phyloP scores from a whole-genome alignment of 1,140 invertebrate genomes.

The Bombus pascuorum region DNA sequence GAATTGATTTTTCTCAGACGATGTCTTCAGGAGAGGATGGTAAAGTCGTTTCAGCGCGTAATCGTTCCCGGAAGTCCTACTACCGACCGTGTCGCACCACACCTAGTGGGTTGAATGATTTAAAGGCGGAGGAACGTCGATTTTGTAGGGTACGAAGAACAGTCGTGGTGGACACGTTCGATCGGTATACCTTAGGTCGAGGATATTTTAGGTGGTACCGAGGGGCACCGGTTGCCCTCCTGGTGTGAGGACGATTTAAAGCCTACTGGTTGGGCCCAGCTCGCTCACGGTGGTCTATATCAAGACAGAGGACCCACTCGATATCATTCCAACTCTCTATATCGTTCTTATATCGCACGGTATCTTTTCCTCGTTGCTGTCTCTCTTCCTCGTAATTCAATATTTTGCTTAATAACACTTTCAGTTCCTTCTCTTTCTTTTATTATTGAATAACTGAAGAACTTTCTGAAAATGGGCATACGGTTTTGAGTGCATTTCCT shows the following conservation, averaged over 20 bases:
- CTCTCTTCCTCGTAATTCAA: conserved; percentile 38
- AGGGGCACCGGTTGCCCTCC: conserved; percentile 68
- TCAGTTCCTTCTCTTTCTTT: not conserved
- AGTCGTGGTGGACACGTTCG: conserved; percentile 57
- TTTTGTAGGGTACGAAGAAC: conserved; percentile 38
- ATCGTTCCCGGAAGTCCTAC: conserved; percentile 46
- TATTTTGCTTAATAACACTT: conserved; percentile 41
- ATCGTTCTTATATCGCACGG: conserved; percentile 48
- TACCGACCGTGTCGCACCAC: conserved; percentile 35
- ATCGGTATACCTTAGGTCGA: conserved; percentile 69
- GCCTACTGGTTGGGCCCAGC: conserved; percentile 69
- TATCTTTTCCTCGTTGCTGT: conserved; percentile 30
- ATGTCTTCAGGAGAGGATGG: not conserved
- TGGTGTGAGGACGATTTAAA: conserved; percentile 76
- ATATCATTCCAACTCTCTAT: conserved; percentile 56
- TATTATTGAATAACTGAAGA: not conserved
- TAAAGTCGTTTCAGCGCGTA: not conserved
- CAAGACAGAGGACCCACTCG: conserved; percentile 69
- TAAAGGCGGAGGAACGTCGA: conserved; percentile 48
- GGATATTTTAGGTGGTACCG: conserved; percentile 72
- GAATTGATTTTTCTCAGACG: not conserved
- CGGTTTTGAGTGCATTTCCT: too few relatives aligned
- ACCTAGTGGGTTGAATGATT: conserved; percentile 40
- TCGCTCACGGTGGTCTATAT: conserved; percentile 78
- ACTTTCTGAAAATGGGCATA: not conserved